Conservation (phyloP, 2,797 vertebrate genomes). For the Pangasius sanitwongsei region DNA sequence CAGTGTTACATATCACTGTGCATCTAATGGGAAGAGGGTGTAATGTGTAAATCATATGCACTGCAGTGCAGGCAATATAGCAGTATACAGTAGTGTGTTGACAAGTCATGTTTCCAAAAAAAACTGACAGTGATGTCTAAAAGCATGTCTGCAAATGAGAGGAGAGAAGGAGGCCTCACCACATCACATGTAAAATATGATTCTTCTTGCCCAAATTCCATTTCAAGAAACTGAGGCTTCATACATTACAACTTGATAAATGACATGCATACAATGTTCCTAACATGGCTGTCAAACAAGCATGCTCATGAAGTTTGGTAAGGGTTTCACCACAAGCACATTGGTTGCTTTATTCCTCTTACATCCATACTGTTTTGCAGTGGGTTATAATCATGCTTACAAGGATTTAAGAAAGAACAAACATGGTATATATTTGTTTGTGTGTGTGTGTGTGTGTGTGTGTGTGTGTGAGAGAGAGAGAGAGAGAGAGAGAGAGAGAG, state of each 20-base stretch:
- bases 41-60: conserved; percentile 22
- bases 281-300: neutral
- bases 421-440: neutral
- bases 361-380: conserved; percentile 19
- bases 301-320: neutral
- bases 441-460: neutral
- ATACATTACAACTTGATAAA: neutral
- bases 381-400: neutral
- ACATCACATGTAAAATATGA: neutral
- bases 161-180: neutral
- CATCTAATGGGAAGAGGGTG: conserved; percentile 33
- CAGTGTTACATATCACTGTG: conserved; percentile 40
- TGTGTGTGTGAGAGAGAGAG: neutral
- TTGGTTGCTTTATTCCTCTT: neutral
- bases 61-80: neutral
- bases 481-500: conserved; percentile 16
- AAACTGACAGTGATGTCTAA: neutral
- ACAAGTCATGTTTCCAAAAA: neutral
- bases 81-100: neutral
- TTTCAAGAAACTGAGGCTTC: neutral
- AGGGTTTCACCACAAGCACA: neutral
- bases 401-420: neutral
- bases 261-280: neutral
- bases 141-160: neutral
- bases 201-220: neutral